These are phyloP conservation scores for Apodemia duryi DNA, from an alignment of 2,888 invertebrate species.

Conservation along the genomic window DNA sequence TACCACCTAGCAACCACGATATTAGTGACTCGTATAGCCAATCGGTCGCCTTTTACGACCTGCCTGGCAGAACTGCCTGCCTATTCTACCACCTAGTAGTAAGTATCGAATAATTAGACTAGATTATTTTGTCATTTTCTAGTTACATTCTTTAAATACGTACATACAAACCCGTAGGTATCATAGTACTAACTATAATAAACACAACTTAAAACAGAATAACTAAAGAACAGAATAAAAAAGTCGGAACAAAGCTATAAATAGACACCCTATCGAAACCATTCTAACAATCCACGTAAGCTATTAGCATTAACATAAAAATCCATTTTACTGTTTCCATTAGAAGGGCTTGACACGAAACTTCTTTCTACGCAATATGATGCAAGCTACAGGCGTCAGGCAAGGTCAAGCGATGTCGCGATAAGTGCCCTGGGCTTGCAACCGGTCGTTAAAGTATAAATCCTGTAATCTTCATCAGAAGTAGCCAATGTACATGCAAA, in stretches of 20 bases:
- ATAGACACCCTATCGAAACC: conserved; percentile 6
- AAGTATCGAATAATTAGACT: too few relatives aligned
- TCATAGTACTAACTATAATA: neutral
- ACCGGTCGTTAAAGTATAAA: conserved; percentile 52
- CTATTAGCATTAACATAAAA: conserved; percentile 34
- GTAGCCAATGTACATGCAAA: conserved; percentile 32
- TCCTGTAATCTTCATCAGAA: conserved; percentile 45
- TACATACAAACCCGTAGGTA: neutral
- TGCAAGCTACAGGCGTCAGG: conserved; percentile 36
- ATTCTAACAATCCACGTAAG: conserved; percentile 9
- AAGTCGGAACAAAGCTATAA: neutral
- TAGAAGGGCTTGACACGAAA: conserved; percentile 28
- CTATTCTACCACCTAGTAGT: too few relatives aligned
- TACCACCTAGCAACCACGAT: too few relatives aligned
- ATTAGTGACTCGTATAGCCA: too few relatives aligned
- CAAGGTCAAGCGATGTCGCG: conserved; percentile 53
- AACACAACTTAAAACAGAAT: neutral
- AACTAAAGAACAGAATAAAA: neutral
- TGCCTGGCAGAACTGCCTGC: too few relatives aligned
- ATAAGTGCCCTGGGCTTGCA: conserved; percentile 36
- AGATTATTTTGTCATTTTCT: too few relatives aligned
- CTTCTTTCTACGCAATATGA: conserved; percentile 17
- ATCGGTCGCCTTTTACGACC: too few relatives aligned
- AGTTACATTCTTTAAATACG: too few relatives aligned
- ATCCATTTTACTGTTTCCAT: conserved; percentile 26